Evolutionary conservation across 2,888 invertebrate species (phyloP), one percentile per base, ranked within the genome.

Genomic region (Carabus problematicus): DNA sequence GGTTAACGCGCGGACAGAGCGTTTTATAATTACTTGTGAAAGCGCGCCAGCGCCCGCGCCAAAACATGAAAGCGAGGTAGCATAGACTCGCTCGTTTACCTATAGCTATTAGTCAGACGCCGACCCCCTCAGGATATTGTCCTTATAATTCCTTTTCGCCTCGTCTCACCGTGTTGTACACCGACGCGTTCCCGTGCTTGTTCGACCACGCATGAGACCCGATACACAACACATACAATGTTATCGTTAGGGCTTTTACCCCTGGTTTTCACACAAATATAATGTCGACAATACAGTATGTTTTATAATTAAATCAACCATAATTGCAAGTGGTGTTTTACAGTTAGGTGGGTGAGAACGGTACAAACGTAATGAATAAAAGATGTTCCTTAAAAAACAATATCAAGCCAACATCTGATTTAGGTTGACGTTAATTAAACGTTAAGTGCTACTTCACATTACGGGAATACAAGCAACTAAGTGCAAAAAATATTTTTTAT

Each of bases 91-190:
- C 19, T 55, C 19, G 8, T 55, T 55, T 55, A 55, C 14, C 16
- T 8, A 9, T 8, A 29, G 16, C 55, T 55, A 55, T 55, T 29
- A 55, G 16, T 55, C 55, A 55, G 18, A 18, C 55, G 39, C 14
- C 19, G 8, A 18, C n/a, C 8, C 19, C 56, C 56, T 18, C 16
- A 52, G 56, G 56, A 56, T 56, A 56, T 56, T 56, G 56, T 18
- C 56, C 19, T 56, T 56, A 55, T 55, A 55, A 55, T 55, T 55
- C 19, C 14, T 8, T 55, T 45, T 45, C 45, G 45, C n/a, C 45
- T 6, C 45, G 45, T 45, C 2, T 45, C 45, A 45, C 7, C 45
- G 3, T 45, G 6, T 45, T 29, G 29, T 29, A 12, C 45, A 12
- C 45, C 2, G 3, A 12, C 45, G 7, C 14, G n/a, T 14, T 14